Percentiles rank a stretch among this genome's conserved stretches.
Evolutionary conservation across 1,140 invertebrate species (phyloP).

Genomic region (Philopotamus ludificatus): DNA sequence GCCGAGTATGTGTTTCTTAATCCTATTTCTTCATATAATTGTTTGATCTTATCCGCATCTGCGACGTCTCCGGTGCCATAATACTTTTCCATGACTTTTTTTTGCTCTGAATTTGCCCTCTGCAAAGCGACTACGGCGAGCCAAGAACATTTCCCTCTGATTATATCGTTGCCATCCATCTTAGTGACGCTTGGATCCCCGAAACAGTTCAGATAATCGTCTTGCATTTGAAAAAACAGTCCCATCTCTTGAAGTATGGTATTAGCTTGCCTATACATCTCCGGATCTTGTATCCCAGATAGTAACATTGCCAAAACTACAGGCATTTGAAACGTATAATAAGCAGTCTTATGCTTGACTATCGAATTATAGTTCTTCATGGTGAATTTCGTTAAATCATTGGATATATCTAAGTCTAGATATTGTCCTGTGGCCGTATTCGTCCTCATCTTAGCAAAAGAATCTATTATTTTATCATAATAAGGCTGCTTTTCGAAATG

Average conservation of each 20-base stretch:
- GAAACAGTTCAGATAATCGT: slow-evolving; percentile 88
- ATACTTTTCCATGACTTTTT: slow-evolving; percentile 65
- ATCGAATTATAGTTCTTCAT: slow-evolving; percentile 79
- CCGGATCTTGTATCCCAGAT: slow-evolving; percentile 66
- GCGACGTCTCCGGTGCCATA: slow-evolving; percentile 68
- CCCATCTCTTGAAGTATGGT: slow-evolving; percentile 83
- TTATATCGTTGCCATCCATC: slow-evolving; percentile 85
- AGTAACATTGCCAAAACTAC: slow-evolving; percentile 78
- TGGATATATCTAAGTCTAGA: slow-evolving; percentile 63
- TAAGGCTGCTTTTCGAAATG: slow-evolving; percentile 66
- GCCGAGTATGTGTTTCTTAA: slow-evolving; percentile 65
- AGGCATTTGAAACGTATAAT: slow-evolving; percentile 86
- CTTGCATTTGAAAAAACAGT: slow-evolving; percentile 86
- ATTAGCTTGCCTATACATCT: slow-evolving; percentile 69
- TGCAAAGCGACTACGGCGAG: slow-evolving; percentile 77
- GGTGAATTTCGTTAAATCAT: slow-evolving; percentile 69
- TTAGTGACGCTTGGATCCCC: slow-evolving; percentile 74
- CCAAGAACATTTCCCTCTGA: slow-evolving; percentile 92
- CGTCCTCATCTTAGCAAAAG: slow-evolving; percentile 66
- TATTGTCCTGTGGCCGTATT: slow-evolving; percentile 75
- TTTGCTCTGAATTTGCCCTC: slow-evolving; percentile 65
- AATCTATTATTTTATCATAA: slow-evolving; percentile 68
- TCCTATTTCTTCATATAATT: slow-evolving; percentile 74
- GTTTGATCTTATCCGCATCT: slow-evolving; percentile 69
- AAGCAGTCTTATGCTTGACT: slow-evolving; percentile 88